Percentiles rank a stretch among this genome's conserved stretches.
These are phyloP conservation scores for Mungos mungo DNA, from an alignment of 2,113 vertebrate genomes.

Conservation along the genomic window DNA sequence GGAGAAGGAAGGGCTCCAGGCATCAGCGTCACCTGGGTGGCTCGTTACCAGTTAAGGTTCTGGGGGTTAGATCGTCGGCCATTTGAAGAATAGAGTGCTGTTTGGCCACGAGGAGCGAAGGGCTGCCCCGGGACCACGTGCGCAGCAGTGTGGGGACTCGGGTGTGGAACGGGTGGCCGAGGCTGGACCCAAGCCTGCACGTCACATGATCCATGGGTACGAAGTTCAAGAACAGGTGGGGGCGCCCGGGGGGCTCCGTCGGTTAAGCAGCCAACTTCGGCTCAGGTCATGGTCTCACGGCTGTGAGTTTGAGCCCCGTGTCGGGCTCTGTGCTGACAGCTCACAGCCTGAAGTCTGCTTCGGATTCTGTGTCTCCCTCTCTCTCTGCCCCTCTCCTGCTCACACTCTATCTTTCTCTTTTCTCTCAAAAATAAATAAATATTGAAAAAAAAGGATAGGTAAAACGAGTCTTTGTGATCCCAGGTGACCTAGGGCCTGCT, in stretches of 20 bases:
- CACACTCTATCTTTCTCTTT: no score
- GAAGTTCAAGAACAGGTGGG: neutral
- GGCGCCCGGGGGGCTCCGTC: no score
- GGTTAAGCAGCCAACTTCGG: no score
- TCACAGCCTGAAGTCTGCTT: no score
- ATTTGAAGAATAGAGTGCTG: neutral
- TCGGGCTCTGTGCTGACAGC: no score
- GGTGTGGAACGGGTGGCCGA: neutral
- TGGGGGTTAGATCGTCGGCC: no score
- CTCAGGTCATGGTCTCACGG: no score
- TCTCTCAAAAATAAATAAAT: no score
- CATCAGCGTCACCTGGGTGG: neutral
- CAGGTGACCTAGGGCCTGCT: neutral
- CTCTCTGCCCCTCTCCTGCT: no score
- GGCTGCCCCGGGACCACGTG: accelerated
- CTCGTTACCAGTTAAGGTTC: neutral
- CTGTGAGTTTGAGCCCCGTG: no score
- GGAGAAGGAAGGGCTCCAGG: neutral
- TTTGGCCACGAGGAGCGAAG: neutral
- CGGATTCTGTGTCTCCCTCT: no score
- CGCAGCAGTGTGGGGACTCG: accelerated
- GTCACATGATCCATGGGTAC: accelerated
- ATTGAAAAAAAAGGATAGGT: neutral
- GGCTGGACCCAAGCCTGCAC: accelerated
- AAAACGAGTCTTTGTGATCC: neutral